Percentiles rank a stretch among this genome's conserved stretches.
Conservation (phyloP, 2,797 vertebrate genomes). For the Hirundo rustica region DNA sequence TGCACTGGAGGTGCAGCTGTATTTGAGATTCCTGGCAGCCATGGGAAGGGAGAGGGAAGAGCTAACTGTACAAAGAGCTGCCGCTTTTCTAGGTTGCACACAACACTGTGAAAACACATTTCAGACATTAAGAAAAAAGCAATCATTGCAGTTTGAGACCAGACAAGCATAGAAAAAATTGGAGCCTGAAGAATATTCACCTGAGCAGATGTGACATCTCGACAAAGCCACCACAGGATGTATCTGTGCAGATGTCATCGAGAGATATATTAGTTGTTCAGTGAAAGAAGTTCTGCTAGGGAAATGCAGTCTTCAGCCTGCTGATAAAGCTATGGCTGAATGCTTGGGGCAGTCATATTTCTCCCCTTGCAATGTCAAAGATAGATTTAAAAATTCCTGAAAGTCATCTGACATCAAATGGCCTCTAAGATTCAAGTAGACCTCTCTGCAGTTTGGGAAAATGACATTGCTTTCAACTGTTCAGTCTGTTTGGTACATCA, state of each 20-base stretch:
- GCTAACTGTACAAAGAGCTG: neutral
- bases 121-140: neutral
- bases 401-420: conserved; percentile 7
- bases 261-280: neutral
- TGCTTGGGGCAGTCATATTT: neutral
- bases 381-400: conserved; percentile 16
- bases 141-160: neutral
- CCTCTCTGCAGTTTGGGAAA: neutral
- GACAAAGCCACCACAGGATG: neutral
- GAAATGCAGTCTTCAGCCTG: neutral
- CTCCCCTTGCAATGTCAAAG: neutral
- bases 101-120: neutral
- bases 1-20: neutral
- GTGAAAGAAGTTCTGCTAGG: neutral
- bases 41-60: neutral
- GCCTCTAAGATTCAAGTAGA: neutral
- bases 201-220: neutral
- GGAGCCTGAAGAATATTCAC: conserved; percentile 5
- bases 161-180: neutral
- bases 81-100: neutral
- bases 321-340: conserved; percentile 3
- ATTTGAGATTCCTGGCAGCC: neutral
- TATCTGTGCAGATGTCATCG: neutral
- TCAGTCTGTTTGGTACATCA: neutral
- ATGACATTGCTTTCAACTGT: neutral